Evolutionary conservation across 1,140 invertebrate genomes (phyloP).

Genomic region (Cotesia typhae): DNA sequence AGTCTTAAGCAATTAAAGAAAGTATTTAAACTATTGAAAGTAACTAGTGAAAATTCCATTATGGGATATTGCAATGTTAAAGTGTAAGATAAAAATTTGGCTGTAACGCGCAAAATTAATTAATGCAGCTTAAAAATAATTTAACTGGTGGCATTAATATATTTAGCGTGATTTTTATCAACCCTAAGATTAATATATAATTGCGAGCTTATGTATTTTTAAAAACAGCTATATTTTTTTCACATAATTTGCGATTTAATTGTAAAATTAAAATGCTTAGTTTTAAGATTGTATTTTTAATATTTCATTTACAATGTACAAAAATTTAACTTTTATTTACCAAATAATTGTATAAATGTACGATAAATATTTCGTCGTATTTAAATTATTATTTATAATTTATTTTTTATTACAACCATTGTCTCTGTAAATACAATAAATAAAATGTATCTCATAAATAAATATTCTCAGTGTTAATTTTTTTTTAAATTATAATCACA

Average conservation of each 20-base stretch:
- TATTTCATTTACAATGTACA: background rate
- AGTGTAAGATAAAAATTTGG: slow-evolving; percentile 22
- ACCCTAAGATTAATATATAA: background rate
- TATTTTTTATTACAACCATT: slow-evolving; percentile 1
- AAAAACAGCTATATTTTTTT: no score
- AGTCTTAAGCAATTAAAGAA: no score
- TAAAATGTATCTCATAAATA: slow-evolving; percentile 13
- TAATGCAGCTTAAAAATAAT: background rate
- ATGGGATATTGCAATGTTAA: slow-evolving; percentile 9
- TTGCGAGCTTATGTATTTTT: slow-evolving; percentile 1
- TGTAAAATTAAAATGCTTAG: slow-evolving; percentile 1
- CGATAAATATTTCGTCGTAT: slow-evolving; percentile 14
- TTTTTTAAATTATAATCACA: background rate
- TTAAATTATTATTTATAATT: background rate
- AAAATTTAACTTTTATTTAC: background rate
- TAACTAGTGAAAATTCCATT: background rate
- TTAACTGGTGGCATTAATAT: slow-evolving; percentile 12
- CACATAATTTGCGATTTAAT: background rate
- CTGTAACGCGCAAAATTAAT: slow-evolving; percentile 26
- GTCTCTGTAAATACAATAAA: slow-evolving; percentile 32
- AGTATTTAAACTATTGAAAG: no score
- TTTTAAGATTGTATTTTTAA: background rate
- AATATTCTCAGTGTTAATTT: background rate
- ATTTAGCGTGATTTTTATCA: slow-evolving; percentile 17
- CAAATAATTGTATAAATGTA: slow-evolving; percentile 38